Conservation (phyloP, 2,888 invertebrate species). For the Netelia fuscicornis region DNA sequence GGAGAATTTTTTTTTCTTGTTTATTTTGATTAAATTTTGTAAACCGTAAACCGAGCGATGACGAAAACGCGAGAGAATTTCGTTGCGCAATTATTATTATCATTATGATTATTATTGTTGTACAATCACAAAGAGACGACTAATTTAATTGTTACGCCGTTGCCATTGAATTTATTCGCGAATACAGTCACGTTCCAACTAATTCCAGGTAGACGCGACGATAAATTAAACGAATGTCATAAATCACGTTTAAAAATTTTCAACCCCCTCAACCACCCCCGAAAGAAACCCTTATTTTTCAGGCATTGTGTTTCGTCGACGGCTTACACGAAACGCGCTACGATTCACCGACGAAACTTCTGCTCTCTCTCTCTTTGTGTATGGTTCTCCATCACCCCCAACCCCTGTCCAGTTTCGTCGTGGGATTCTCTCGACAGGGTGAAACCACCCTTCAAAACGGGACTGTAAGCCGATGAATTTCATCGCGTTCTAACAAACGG, state of each 20-base stretch:
- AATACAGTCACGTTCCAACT: too few species aligned
- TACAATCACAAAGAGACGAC: background rate
- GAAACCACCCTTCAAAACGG: conserved; percentile 40
- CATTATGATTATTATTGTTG: background rate
- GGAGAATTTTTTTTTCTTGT: background rate
- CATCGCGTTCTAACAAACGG: conserved; percentile 52
- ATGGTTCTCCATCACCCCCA: background rate
- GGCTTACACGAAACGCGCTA: background rate
- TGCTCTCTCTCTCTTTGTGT: conserved; percentile 5
- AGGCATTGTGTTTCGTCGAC: background rate
- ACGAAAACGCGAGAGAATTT: conserved; percentile 16
- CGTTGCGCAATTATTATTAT: background rate
- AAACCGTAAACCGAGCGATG: conserved; percentile 26
- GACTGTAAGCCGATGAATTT: conserved; percentile 62
- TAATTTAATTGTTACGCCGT: too few species aligned
- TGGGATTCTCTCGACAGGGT: conserved; percentile 38
- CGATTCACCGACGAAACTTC: conserved; percentile 43
- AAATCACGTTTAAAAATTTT: too few species aligned
- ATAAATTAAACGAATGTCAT: too few species aligned
- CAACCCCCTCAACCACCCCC: too few species aligned
- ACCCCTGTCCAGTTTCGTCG: background rate
- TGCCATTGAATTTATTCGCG: too few species aligned
- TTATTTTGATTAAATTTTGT: conserved; percentile 30
- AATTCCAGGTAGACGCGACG: too few species aligned
- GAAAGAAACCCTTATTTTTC: too few species aligned